phyloP scores from a whole-genome alignment of 2,888 invertebrate genomes.

The Charanyca ferruginea region DNA sequence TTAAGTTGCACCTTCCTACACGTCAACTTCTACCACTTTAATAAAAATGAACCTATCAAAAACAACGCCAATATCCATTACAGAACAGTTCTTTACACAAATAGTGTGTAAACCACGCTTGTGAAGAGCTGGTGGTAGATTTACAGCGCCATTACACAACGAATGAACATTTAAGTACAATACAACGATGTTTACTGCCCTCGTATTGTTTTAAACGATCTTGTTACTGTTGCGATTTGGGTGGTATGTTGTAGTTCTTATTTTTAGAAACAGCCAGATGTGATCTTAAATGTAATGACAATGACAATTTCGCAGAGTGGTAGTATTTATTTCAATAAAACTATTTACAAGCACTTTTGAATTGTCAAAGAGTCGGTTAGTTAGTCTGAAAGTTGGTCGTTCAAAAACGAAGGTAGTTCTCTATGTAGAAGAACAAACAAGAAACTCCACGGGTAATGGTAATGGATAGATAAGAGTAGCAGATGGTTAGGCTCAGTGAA shows the following conservation, averaged over 20 bases:
- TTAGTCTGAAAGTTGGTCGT: too few relatives aligned
- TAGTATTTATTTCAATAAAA: too few relatives aligned
- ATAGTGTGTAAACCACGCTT: constrained; percentile 28
- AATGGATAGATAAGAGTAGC: neutral
- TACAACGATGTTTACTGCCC: constrained; percentile 41
- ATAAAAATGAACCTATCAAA: constrained; percentile 15
- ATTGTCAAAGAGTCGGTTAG: too few relatives aligned
- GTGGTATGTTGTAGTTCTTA: constrained; percentile 37
- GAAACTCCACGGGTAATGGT: too few relatives aligned
- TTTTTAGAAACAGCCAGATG: constrained; percentile 14
- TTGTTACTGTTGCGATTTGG: constrained; percentile 47
- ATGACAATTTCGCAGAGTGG: too few relatives aligned
- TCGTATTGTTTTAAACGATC: constrained; percentile 56
- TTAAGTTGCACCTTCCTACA: neutral
- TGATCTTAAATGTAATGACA: neutral
- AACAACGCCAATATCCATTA: constrained; percentile 24
- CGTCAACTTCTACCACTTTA: neutral
- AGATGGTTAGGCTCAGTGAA: too few relatives aligned
- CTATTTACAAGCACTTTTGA: too few relatives aligned
- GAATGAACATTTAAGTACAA: constrained; percentile 42
- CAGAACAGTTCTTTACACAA: constrained; percentile 40
- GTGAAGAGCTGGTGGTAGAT: constrained; percentile 43
- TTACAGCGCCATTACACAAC: constrained; percentile 53
- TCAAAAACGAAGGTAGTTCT: too few relatives aligned
- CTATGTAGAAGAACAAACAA: too few relatives aligned